Conservation (phyloP, 1,140 invertebrate species). For the Stegodyphus mimosarum region DNA sequence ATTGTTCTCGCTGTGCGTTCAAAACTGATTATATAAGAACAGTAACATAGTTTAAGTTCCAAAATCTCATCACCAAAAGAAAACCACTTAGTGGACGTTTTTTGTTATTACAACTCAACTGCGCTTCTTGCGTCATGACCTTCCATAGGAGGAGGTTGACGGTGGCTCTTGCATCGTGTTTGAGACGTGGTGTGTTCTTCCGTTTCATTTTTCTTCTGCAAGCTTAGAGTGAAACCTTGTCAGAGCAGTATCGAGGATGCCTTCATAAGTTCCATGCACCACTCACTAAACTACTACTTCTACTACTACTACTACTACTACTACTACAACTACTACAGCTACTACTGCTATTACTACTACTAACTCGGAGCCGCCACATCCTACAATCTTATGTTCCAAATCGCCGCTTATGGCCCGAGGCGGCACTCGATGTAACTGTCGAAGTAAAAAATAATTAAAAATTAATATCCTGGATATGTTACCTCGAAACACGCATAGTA, state of each 20-base stretch:
- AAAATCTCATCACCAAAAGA: no score
- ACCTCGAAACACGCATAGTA: background rate
- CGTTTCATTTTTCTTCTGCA: background rate
- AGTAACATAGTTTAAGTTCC: no score
- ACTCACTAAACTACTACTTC: conserved; percentile 41
- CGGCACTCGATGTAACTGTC: conserved; percentile 12
- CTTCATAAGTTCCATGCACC: conserved; percentile 58
- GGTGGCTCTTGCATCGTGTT: conserved; percentile 29
- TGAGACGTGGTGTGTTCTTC: conserved; percentile 31
- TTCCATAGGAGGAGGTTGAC: background rate
- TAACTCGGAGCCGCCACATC: conserved; percentile 53
- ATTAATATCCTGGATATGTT: background rate
- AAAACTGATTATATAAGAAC: no score
- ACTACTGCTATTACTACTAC: background rate
- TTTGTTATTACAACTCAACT: no score
- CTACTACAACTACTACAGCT: conserved; percentile 15
- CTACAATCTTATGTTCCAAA: conserved; percentile 52
- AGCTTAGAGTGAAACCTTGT: background rate
- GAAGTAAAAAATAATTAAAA: background rate
- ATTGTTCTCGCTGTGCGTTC: no score
- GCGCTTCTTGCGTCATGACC: no score
- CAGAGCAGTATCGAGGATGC: conserved; percentile 46
- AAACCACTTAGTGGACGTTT: no score
- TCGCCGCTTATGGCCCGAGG: conserved; percentile 25
- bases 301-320: conserved; percentile 30